These are phyloP conservation scores for Bujurquina vittata DNA, from an alignment of 2,113 vertebrate species.

Conservation along the genomic window DNA sequence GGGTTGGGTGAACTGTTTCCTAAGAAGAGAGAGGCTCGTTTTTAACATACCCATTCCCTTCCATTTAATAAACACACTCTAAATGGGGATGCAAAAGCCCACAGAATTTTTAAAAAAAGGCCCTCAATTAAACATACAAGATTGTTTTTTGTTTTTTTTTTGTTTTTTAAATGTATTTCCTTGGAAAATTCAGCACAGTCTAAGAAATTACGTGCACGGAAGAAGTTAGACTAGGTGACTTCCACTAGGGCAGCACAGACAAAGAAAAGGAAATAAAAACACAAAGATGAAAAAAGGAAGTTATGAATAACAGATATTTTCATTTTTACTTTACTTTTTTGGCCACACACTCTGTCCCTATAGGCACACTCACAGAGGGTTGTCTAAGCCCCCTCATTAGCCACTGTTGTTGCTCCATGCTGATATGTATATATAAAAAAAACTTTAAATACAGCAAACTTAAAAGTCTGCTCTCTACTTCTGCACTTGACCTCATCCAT, in stretches of 20 bases:
- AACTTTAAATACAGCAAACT: slow-evolving; percentile 5
- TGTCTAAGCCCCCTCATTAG: neutral
- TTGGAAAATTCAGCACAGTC: neutral
- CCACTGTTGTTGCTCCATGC: neutral
- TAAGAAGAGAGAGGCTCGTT: slow-evolving; percentile 62
- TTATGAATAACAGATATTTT: neutral
- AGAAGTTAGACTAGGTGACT: neutral
- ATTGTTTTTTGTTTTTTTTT: too few species aligned
- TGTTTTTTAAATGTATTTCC: neutral
- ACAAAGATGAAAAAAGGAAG: neutral
- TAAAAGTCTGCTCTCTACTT: neutral
- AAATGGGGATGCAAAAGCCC: slow-evolving; percentile 5
- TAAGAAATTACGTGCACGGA: neutral
- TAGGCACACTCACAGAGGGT: neutral
- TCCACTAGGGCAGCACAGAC: neutral
- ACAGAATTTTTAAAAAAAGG: neutral
- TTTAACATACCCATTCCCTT: slow-evolving; percentile 55
- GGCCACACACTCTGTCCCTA: neutral
- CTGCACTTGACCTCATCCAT: neutral
- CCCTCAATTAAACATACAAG: neutral
- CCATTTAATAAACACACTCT: slow-evolving; percentile 40
- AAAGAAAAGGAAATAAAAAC: neutral
- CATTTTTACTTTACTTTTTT: slow-evolving; percentile 20
- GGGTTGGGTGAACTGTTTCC: slow-evolving; percentile 66
- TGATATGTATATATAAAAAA: slow-evolving; percentile 1